Conservation (phyloP, 1,140 invertebrate species). For the Drosophila sturtevanti region DNA sequence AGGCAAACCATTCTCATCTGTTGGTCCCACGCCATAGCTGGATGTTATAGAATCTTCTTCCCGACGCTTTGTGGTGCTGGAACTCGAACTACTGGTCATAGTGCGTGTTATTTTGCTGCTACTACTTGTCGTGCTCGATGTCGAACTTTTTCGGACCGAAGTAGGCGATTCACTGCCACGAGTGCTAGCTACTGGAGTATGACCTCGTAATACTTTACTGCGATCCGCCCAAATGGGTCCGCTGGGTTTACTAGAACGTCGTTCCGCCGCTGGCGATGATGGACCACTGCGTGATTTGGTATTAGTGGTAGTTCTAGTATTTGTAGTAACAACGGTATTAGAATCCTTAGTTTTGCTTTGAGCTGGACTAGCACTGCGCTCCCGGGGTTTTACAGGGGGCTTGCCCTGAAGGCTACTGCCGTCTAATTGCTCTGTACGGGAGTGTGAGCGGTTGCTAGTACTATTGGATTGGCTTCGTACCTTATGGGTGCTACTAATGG, state of each 20-base stretch:
- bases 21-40: slow-evolving; percentile 91
- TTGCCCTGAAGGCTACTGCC: slow-evolving; percentile 51
- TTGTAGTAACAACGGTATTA: slow-evolving; percentile 4
- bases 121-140: slow-evolving; percentile 41
- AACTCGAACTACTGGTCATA: slow-evolving; percentile 69
- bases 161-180: slow-evolving; percentile 18
- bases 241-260: slow-evolving; percentile 29
- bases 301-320: slow-evolving; percentile 30
- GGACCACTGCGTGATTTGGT: slow-evolving; percentile 26
- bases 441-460: slow-evolving; percentile 11
- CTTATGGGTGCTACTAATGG: slow-evolving; percentile 28
- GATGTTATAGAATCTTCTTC: slow-evolving; percentile 87
- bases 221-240: slow-evolving; percentile 85
- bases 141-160: slow-evolving; percentile 39
- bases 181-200: slow-evolving; percentile 12
- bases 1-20: slow-evolving; percentile 90
- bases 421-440: slow-evolving; percentile 46
- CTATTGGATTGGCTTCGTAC: slow-evolving; percentile 30
- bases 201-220: slow-evolving; percentile 83
- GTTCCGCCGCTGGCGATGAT: slow-evolving; percentile 23
- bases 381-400: slow-evolving; percentile 67
- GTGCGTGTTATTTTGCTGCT: slow-evolving; percentile 46
- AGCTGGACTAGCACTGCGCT: slow-evolving; percentile 65
- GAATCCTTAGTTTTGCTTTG: slow-evolving; percentile 19
- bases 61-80: slow-evolving; percentile 71